These are phyloP conservation scores for Barypeithes pellucidus DNA, from an alignment of 2,888 invertebrate species.

Conservation along the genomic window DNA sequence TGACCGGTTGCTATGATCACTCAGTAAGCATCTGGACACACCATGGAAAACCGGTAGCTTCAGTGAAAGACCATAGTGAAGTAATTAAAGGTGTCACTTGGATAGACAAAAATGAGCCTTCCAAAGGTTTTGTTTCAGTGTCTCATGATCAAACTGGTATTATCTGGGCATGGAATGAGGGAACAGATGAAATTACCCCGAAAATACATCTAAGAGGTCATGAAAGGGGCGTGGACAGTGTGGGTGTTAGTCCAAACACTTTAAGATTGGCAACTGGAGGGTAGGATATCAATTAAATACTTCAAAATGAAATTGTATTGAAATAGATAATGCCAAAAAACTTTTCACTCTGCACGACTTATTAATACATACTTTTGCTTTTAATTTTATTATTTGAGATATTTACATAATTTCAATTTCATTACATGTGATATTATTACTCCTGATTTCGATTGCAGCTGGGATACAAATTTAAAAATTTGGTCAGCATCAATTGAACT, in stretches of 20 bases:
- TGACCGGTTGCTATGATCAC: constrained; percentile 95
- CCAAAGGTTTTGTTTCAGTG: constrained; percentile 75
- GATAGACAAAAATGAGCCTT: constrained; percentile 80
- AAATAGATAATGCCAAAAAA: no score
- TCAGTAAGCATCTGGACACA: constrained; percentile 92
- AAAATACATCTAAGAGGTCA: constrained; percentile 91
- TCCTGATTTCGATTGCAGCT: constrained; percentile 65
- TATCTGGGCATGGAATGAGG: constrained; percentile 76
- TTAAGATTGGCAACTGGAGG: constrained; percentile 86
- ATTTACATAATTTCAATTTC: no score
- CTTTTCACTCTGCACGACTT: no score
- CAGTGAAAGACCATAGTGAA: constrained; percentile 89
- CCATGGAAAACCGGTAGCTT: constrained; percentile 87
- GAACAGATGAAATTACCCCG: constrained; percentile 83
- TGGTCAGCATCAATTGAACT: constrained; percentile 81
- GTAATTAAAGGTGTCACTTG: constrained; percentile 92
- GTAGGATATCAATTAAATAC: constrained; percentile 29
- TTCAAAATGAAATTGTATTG: neutral
- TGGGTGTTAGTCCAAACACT: constrained; percentile 82
- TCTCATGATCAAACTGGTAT: constrained; percentile 92
- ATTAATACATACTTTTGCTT: no score
- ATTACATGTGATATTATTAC: no score
- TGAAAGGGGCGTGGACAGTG: constrained; percentile 91
- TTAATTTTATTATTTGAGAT: no score
- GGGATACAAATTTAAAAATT: constrained; percentile 93